A percentile compares a stretch with the other conserved stretches of the same genome.
Conservation (phyloP, 2,113 vertebrate genomes). For the Cichladusa arquata region DNA sequence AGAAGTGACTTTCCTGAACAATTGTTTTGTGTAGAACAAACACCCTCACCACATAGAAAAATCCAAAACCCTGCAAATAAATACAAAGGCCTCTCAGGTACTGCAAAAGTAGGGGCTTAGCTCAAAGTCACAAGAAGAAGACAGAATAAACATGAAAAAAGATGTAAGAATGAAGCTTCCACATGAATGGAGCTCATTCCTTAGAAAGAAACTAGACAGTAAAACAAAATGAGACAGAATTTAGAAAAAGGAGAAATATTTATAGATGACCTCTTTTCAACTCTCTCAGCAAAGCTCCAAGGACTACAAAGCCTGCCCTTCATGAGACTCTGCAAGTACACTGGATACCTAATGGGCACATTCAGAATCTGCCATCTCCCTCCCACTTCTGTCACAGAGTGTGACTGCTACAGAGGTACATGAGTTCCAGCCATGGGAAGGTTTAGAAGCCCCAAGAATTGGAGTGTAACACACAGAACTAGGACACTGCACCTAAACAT, state of each 20-base stretch:
- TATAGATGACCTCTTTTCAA: neutral
- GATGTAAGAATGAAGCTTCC: neutral
- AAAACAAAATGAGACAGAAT: neutral
- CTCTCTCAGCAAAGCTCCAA: neutral
- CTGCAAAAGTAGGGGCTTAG: neutral
- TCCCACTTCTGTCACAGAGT: neutral
- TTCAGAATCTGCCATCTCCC: neutral
- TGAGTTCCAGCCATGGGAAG: accelerated
- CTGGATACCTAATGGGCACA: neutral
- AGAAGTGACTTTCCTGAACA: neutral
- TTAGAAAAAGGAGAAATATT: neutral
- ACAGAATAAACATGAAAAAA: neutral
- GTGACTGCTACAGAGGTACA: accelerated
- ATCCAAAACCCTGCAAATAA: neutral
- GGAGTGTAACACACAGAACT: neutral
- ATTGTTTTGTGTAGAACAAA: neutral
- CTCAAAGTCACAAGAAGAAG: neutral
- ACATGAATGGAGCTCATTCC: neutral
- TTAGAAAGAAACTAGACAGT: neutral
- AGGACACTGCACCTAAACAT: neutral
- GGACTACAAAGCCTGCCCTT: neutral
- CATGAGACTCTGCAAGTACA: neutral
- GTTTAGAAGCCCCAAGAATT: neutral
- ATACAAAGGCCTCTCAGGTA: neutral
- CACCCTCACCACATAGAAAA: neutral